Percentiles rank a stretch among this genome's conserved stretches.
Conservation (phyloP, 2,888 invertebrate genomes). For the Epinotia demarniana region DNA sequence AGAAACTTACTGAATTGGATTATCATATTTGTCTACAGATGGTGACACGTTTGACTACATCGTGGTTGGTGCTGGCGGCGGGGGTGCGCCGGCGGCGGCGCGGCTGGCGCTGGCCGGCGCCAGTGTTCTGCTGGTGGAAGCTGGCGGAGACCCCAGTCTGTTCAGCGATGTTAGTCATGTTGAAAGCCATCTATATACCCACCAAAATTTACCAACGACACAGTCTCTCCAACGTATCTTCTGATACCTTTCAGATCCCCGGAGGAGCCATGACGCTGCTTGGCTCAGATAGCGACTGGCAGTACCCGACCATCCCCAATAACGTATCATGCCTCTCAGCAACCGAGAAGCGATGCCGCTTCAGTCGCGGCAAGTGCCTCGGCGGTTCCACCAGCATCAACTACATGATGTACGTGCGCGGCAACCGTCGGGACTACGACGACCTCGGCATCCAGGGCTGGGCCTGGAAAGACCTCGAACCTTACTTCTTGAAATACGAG, state of each 20-base stretch:
- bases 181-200: neutral
- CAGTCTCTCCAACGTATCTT: neutral
- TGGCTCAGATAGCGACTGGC: slow-evolving; percentile 63
- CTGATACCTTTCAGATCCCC: slow-evolving; percentile 58
- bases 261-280: slow-evolving; percentile 52
- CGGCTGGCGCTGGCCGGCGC: slow-evolving; percentile 62
- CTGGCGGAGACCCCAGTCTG: slow-evolving; percentile 54
- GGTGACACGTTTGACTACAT: slow-evolving; percentile 73
- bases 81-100: slow-evolving; percentile 62
- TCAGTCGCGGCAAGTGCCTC: slow-evolving; percentile 66
- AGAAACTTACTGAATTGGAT: no score
- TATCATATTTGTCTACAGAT: neutral
- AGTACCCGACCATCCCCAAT: slow-evolving; percentile 63
- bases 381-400: slow-evolving; percentile 73
- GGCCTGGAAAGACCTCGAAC: slow-evolving; percentile 64
- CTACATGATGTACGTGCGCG: slow-evolving; percentile 71
- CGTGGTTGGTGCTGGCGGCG: slow-evolving; percentile 79
- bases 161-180: slow-evolving; percentile 24
- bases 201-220: neutral
- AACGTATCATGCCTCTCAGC: slow-evolving; percentile 65
- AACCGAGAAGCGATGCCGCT: slow-evolving; percentile 56
- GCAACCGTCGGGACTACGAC: slow-evolving; percentile 62
- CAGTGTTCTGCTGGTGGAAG: slow-evolving; percentile 65
- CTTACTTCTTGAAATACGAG: slow-evolving; percentile 68
- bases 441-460: slow-evolving; percentile 61